Conservation (phyloP, 2,797 vertebrate genomes). For the Xenentodon cancila region DNA sequence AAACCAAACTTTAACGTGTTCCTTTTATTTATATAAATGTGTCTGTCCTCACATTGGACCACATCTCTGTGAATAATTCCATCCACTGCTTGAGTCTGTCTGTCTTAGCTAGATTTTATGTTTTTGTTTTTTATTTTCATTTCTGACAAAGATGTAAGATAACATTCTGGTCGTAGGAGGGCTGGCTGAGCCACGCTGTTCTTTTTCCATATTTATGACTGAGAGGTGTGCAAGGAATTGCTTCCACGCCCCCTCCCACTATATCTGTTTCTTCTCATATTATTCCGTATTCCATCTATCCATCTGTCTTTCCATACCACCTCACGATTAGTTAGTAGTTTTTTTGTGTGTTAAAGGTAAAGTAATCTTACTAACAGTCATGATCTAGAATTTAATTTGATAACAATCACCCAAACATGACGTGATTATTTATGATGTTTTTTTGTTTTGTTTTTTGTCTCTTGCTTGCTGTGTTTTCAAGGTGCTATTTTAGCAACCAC, state of each 20-base stretch:
- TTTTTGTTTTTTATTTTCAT: constrained; percentile 14
- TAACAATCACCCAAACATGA: too few species aligned
- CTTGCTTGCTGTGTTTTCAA: too few species aligned
- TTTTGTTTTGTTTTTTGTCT: background rate
- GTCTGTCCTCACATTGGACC: background rate
- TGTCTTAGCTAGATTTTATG: constrained; percentile 27
- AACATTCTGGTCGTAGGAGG: constrained; percentile 80
- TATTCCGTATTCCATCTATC: constrained; percentile 50
- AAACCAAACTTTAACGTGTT: background rate
- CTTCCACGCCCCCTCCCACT: constrained; percentile 63
- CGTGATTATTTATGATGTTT: too few species aligned
- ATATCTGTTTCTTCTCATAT: constrained; percentile 39
- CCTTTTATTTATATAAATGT: too few species aligned
- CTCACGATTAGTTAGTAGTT: constrained; percentile 48
- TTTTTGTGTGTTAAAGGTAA: constrained; percentile 7
- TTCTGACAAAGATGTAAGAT: constrained; percentile 59
- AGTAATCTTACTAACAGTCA: background rate
- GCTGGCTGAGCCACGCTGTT: constrained; percentile 69
- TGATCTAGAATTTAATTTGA: too few species aligned
- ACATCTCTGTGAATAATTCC: constrained; percentile 21
- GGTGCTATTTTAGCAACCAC: too few species aligned
- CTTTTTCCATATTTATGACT: constrained; percentile 78
- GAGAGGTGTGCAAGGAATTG: constrained; percentile 66
- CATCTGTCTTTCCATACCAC: constrained; percentile 44
- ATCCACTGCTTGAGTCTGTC: constrained; percentile 2